Evolutionary conservation across 2,888 invertebrate genomes (phyloP).

Genomic region (Aelia acuminata): DNA sequence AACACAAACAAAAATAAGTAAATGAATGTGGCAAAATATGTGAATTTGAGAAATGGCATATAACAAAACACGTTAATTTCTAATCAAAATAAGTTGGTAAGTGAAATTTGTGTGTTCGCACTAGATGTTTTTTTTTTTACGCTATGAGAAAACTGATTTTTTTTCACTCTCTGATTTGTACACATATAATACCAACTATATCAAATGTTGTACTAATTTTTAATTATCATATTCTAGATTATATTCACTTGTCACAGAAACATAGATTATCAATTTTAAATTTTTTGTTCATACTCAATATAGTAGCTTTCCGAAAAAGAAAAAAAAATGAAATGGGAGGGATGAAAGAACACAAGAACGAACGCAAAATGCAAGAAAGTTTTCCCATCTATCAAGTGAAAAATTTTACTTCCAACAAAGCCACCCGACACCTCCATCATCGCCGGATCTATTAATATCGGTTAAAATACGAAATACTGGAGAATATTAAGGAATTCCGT

Average conservation of each 20-base stretch:
- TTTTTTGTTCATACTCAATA: background rate
- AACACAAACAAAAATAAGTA: too few species aligned
- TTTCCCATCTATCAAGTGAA: slow-evolving; percentile 32
- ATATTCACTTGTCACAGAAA: background rate
- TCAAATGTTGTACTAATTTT: too few species aligned
- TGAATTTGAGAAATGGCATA: too few species aligned
- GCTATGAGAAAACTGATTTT: too few species aligned
- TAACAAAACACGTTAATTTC: too few species aligned
- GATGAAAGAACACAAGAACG: background rate
- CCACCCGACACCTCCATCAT: background rate
- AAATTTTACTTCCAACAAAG: slow-evolving; percentile 16
- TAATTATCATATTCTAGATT: too few species aligned
- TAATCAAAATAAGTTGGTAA: too few species aligned
- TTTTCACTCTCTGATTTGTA: too few species aligned
- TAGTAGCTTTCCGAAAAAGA: background rate
- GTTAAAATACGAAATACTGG: background rate
- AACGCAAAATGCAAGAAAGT: slow-evolving; percentile 13
- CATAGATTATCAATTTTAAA: background rate
- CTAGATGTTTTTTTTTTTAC: too few species aligned
- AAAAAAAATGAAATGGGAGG: background rate
- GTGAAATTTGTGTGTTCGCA: too few species aligned
- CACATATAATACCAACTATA: too few species aligned
- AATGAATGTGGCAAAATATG: too few species aligned
- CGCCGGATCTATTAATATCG: background rate
- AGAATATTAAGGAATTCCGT: background rate